These are phyloP conservation scores for Drosophila pullipes DNA, from an alignment of 2,888 invertebrate species.

Conservation along the genomic window DNA sequence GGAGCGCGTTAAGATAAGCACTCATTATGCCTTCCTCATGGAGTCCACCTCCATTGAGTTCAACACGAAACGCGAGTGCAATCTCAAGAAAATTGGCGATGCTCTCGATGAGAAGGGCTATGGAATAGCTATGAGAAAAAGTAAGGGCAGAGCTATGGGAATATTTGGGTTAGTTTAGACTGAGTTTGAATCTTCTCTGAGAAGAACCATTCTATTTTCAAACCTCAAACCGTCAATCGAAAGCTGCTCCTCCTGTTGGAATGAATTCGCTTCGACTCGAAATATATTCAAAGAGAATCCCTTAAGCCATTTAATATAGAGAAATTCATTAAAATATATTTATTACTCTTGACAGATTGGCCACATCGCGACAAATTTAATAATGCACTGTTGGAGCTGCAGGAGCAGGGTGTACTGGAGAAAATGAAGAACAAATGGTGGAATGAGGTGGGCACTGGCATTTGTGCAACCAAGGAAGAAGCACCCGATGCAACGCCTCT, in stretches of 20 bases:
- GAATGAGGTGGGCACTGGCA: slow-evolving; percentile 92
- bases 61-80: slow-evolving; percentile 88
- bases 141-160: slow-evolving; percentile 81
- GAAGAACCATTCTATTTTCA: background rate
- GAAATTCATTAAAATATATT: background rate
- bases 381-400: slow-evolving; percentile 92
- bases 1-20: slow-evolving; percentile 81
- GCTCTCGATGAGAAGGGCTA: slow-evolving; percentile 90
- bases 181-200: background rate
- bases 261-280: background rate
- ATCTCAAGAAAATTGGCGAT: slow-evolving; percentile 88
- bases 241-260: background rate
- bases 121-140: slow-evolving; percentile 90
- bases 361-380: slow-evolving; percentile 91
- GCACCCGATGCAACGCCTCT: slow-evolving; percentile 85
- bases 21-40: slow-evolving; percentile 91
- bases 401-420: slow-evolving; percentile 92
- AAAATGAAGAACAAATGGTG: slow-evolving; percentile 95
- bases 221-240: background rate
- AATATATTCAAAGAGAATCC: background rate
- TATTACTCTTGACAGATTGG: slow-evolving; percentile 76
- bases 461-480: slow-evolving; percentile 86
- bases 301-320: background rate
- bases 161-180: background rate
- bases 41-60: slow-evolving; percentile 93